Conservation (phyloP, 2,888 invertebrate species). For the Onchidella celtica region DNA sequence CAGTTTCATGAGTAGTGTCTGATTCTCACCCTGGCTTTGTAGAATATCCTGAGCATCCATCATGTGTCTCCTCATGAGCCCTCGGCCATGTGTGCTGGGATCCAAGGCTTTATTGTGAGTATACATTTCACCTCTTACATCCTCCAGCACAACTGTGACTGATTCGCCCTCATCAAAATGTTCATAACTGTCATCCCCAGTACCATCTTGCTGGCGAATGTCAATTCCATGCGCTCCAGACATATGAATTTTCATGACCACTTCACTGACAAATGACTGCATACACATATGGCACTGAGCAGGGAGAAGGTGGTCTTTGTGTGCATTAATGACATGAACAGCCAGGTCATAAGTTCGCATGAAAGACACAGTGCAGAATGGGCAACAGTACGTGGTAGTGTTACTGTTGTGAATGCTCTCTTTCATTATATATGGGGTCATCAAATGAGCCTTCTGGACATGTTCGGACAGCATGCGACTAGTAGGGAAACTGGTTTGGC, state of each 20-base stretch:
- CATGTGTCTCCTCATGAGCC: not conserved
- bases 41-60: slow-evolving; percentile 35
- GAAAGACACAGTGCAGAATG: slow-evolving; percentile 38
- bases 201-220: not conserved
- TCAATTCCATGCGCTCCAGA: slow-evolving; percentile 41
- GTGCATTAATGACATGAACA: slow-evolving; percentile 41
- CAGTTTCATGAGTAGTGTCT: no score
- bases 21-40: slow-evolving; percentile 32
- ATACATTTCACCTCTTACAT: slow-evolving; percentile 19
- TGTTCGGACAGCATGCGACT: slow-evolving; percentile 43
- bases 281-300: slow-evolving; percentile 42
- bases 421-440: slow-evolving; percentile 33
- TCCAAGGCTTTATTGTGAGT: slow-evolving; percentile 4
- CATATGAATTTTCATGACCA: slow-evolving; percentile 43
- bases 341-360: slow-evolving; percentile 46
- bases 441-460: slow-evolving; percentile 25
- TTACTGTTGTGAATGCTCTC: slow-evolving; percentile 4
- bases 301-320: slow-evolving; percentile 39
- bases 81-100: not conserved
- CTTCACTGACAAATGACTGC: slow-evolving; percentile 42
- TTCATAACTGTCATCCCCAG: slow-evolving; percentile 2
- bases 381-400: slow-evolving; percentile 44
- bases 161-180: slow-evolving; percentile 5
- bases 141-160: slow-evolving; percentile 34
- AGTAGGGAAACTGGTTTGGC: slow-evolving; percentile 30